phyloP scores from a whole-genome alignment of 2,797 vertebrate species.

The Diglossa cyanea region DNA sequence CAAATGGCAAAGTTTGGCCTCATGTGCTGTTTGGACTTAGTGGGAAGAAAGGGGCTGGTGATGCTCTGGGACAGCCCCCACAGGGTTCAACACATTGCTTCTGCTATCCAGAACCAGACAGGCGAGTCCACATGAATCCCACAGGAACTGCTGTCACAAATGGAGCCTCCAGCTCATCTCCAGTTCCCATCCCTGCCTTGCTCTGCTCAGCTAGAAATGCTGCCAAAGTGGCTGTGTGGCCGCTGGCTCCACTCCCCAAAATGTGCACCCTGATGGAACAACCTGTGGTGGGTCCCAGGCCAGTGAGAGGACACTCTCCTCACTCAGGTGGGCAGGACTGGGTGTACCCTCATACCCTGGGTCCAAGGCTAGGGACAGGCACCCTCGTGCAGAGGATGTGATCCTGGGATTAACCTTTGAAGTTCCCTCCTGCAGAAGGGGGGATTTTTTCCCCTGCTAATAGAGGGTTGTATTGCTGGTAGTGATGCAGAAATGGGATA shows the following conservation, averaged over 20 bases:
- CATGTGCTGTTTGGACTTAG: not conserved
- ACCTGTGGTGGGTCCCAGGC: not conserved
- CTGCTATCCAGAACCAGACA: not conserved
- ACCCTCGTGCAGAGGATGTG: not conserved
- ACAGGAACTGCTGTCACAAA: not conserved
- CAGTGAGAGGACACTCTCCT: not conserved
- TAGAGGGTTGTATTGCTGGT: not conserved
- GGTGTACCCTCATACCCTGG: not conserved
- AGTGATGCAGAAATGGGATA: not conserved
- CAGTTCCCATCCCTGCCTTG: not conserved
- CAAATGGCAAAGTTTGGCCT: not conserved
- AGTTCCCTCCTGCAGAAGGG: not conserved
- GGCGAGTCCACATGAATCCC: not conserved
- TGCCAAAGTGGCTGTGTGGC: not conserved
- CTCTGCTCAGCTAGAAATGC: not conserved
- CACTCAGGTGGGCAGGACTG: not conserved
- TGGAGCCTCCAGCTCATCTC: not conserved
- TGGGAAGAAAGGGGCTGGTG: not conserved
- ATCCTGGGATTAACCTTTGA: not conserved
- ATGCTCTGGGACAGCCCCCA: not conserved
- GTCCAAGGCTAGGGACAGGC: not conserved
- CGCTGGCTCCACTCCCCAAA: rapidly evolving
- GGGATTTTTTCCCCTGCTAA: not conserved
- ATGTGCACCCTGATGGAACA: rapidly evolving
- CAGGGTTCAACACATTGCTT: not conserved